Evolutionary conservation across 2,888 invertebrate genomes (phyloP).

Genomic region (Macaria liturata): DNA sequence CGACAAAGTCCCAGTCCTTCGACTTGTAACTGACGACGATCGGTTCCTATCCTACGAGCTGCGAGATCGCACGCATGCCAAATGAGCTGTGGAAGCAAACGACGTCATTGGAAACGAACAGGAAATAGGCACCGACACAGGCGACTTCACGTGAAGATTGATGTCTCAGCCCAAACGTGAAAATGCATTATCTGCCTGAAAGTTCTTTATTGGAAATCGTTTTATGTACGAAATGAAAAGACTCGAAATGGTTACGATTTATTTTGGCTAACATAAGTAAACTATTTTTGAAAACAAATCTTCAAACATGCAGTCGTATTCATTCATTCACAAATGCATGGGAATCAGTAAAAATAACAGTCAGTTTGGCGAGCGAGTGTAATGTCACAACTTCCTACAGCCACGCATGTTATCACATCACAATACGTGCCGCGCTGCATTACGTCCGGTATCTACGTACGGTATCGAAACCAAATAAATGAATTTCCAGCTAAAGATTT

Average conservation of each 20-base stretch:
- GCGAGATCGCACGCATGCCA: slow-evolving; percentile 35
- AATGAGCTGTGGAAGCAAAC: slow-evolving; percentile 34
- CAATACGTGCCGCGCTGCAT: slow-evolving; percentile 5
- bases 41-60: slow-evolving; percentile 31
- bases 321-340: background rate
- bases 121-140: slow-evolving; percentile 31
- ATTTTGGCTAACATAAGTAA: too few relatives aligned
- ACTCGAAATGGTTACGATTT: too few relatives aligned
- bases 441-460: too few relatives aligned
- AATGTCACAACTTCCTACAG: slow-evolving; percentile 21
- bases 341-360: background rate
- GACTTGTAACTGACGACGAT: slow-evolving; percentile 33
- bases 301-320: background rate
- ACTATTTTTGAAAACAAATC: too few relatives aligned
- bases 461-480: too few relatives aligned
- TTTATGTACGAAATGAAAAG: background rate
- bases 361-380: slow-evolving; percentile 1
- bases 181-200: slow-evolving; percentile 15
- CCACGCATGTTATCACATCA: slow-evolving; percentile 20
- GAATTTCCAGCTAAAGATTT: too few relatives aligned
- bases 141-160: slow-evolving; percentile 28
- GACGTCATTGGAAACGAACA: slow-evolving; percentile 33
- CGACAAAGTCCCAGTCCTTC: slow-evolving; percentile 30
- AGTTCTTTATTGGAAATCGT: background rate
- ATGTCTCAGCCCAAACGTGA: slow-evolving; percentile 21